phyloP scores from a whole-genome alignment of 2,888 invertebrate genomes.

The Scotopteryx bipunctaria region DNA sequence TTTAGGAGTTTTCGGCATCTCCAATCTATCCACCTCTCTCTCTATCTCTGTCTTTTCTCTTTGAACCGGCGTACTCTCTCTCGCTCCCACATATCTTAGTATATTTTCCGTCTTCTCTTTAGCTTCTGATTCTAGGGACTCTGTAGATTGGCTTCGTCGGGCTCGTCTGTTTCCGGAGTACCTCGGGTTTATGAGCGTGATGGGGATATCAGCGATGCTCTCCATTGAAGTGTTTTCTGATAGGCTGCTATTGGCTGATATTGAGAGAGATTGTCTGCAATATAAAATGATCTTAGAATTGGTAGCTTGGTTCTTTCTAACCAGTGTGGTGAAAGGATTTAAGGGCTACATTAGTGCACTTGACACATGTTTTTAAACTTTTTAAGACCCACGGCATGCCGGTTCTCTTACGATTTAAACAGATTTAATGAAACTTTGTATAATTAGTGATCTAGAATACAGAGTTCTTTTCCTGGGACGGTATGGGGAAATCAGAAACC shows the following conservation, averaged over 20 bases:
- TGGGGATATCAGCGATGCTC: slow-evolving; percentile 74
- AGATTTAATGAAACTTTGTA: too few species aligned
- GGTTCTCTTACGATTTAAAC: too few species aligned
- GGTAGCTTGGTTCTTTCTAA: too few species aligned
- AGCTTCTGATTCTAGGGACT: not conserved
- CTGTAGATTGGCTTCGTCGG: slow-evolving; percentile 10
- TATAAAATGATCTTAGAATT: too few species aligned
- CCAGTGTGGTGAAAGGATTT: too few species aligned
- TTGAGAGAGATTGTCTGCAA: slow-evolving; percentile 64
- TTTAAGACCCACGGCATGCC: too few species aligned
- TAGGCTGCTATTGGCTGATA: slow-evolving; percentile 73
- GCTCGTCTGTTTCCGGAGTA: slow-evolving; percentile 54
- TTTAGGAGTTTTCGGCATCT: slow-evolving; percentile 57
- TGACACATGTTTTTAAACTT: too few species aligned
- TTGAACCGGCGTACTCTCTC: slow-evolving; percentile 2
- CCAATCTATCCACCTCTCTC: slow-evolving; percentile 23
- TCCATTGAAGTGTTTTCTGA: slow-evolving; percentile 73
- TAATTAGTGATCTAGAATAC: too few species aligned
- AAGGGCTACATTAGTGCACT: too few species aligned
- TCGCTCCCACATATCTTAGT: not conserved
- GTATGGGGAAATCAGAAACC: too few species aligned
- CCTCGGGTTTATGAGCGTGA: slow-evolving; percentile 69
- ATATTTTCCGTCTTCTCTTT: slow-evolving; percentile 7
- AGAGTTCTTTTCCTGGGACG: too few species aligned
- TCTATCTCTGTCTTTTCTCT: slow-evolving; percentile 5